These are phyloP conservation scores for Gopherus flavomarginatus DNA, from an alignment of 2,113 vertebrate genomes.

Conservation along the genomic window DNA sequence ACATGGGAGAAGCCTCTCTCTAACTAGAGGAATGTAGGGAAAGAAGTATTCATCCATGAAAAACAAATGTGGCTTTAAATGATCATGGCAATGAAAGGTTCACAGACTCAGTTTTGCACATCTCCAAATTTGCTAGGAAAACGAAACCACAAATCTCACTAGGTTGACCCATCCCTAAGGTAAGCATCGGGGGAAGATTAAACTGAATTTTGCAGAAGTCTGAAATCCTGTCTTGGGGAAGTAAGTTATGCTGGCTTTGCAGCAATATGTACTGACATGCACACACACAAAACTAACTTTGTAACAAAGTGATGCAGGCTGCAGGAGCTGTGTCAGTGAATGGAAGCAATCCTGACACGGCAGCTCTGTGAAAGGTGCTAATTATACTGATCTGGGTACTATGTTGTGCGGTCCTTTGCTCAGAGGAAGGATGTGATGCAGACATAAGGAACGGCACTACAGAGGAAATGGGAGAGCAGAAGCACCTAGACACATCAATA, in stretches of 20 bases:
- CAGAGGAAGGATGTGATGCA: conserved; percentile 72
- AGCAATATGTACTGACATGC: background rate
- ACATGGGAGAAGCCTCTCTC: background rate
- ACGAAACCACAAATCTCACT: background rate
- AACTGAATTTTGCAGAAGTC: background rate
- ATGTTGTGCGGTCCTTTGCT: conserved; percentile 60
- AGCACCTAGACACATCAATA: conserved; percentile 88
- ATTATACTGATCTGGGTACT: conserved; percentile 76
- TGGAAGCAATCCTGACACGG: conserved; percentile 82
- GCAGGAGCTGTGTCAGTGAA: conserved; percentile 56
- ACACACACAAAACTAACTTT: background rate
- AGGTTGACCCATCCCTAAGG: background rate
- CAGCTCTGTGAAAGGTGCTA: conserved; percentile 79
- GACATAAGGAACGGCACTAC: conserved; percentile 57
- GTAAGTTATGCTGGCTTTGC: background rate
- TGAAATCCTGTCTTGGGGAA: background rate
- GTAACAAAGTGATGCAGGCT: conserved; percentile 17
- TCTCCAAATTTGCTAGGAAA: background rate
- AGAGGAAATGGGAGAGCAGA: conserved; percentile 74
- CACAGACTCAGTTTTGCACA: background rate
- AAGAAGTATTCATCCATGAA: background rate
- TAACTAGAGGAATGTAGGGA: background rate
- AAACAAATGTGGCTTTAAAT: background rate
- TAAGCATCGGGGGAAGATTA: background rate
- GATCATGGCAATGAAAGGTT: background rate